Conservation (phyloP, 1,140 invertebrate genomes). For the Stegodyphus dumicola region DNA sequence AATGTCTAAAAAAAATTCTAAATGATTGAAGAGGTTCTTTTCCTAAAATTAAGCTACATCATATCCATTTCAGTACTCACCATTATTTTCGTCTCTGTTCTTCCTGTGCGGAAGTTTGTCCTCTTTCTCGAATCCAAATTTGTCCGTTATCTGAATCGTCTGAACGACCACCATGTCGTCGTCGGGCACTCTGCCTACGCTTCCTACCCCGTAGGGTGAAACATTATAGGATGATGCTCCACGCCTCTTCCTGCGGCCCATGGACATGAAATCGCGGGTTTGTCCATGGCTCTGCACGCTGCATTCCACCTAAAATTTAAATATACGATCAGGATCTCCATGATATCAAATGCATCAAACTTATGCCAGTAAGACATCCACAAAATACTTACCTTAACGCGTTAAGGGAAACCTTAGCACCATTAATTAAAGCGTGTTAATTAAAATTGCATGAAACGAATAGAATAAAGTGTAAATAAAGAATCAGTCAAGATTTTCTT, state of each 20-base stretch:
- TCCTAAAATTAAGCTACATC: too few relatives aligned
- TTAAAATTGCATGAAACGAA: too few relatives aligned
- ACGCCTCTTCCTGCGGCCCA: slow-evolving; percentile 68
- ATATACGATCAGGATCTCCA: neutral
- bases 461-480: too few relatives aligned
- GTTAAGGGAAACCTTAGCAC: too few relatives aligned
- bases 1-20: too few relatives aligned
- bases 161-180: slow-evolving; percentile 89
- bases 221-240: slow-evolving; percentile 74
- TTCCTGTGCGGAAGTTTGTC: slow-evolving; percentile 26
- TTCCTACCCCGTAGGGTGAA: slow-evolving; percentile 80
- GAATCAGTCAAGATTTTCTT: too few relatives aligned
- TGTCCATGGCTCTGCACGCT: slow-evolving; percentile 40
- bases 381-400: too few relatives aligned
- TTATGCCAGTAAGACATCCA: too few relatives aligned
- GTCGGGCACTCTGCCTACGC: slow-evolving; percentile 75
- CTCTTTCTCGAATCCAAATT: slow-evolving; percentile 74
- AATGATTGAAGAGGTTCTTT: too few relatives aligned
- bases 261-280: slow-evolving; percentile 43
- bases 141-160: slow-evolving; percentile 91
- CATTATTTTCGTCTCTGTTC: slow-evolving; percentile 27
- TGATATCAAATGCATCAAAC: too few relatives aligned
- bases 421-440: too few relatives aligned
- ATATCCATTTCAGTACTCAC: neutral
- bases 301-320: slow-evolving; percentile 37